A percentile compares a stretch with the other conserved stretches of the same genome.
phyloP scores from a whole-genome alignment of 2,113 vertebrate species.

The Xiphias gladius region DNA sequence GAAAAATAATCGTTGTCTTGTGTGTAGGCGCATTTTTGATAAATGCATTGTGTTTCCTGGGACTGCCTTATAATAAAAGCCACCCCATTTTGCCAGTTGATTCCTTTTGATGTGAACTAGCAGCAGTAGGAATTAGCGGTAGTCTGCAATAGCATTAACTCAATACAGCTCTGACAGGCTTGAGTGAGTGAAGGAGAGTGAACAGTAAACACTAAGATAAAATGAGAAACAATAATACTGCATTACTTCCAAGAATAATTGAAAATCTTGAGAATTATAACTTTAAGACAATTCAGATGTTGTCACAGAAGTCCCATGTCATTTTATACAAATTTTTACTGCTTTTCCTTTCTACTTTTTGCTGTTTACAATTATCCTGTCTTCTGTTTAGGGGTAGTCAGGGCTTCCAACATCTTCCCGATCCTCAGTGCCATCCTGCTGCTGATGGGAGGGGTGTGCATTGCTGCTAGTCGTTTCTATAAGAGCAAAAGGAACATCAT shows the following conservation, averaged over 20 bases:
- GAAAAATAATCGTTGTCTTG: background rate
- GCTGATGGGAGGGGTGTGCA: slow-evolving; percentile 94
- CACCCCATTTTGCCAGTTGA: background rate
- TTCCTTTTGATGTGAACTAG: too few species aligned
- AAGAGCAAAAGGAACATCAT: slow-evolving; percentile 95
- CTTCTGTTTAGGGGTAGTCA: slow-evolving; percentile 88
- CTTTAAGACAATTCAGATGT: background rate
- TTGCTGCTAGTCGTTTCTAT: slow-evolving; percentile 94
- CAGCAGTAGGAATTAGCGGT: background rate
- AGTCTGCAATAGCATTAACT: background rate
- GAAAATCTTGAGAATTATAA: background rate
- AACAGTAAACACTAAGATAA: background rate
- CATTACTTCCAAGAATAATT: background rate
- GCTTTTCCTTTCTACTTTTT: background rate
- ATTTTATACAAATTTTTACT: background rate
- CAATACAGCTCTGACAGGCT: too few species aligned
- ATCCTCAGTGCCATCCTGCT: slow-evolving; percentile 96
- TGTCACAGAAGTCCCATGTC: background rate
- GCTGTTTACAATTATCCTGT: slow-evolving; percentile 8
- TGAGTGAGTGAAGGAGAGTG: background rate
- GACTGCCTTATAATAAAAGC: background rate
- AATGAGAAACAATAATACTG: background rate
- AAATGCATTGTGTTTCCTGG: background rate
- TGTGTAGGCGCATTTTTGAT: background rate
- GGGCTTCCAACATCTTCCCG: slow-evolving; percentile 96